Base-by-base conservation (phyloP, 2,888 invertebrate species). In the Erebia epiphron region DNA sequence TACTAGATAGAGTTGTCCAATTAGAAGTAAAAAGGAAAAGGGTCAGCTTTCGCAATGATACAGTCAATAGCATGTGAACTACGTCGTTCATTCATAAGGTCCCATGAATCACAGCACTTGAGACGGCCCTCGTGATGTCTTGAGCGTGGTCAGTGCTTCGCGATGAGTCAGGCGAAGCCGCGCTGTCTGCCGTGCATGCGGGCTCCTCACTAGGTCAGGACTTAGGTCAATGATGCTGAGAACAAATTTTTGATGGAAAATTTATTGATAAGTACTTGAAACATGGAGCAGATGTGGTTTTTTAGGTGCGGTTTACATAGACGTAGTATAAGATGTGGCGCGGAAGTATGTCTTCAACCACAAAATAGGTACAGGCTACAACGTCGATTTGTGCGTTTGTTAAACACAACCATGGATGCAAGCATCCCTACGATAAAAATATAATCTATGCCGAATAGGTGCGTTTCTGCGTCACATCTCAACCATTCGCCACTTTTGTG, bases 191-290 rank as follows among this genome's bases (percentile, higher is more conserved):
- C 74, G 69, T 74, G 73, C 77, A 83, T 83, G 82, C 82, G 82
- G 82, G 82, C 75, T 71, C 79, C 82, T 80, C 79, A 86, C 82
- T 90, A 79, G 90, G 90, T 90, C 89, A 90, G 82, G 83, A 73
- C 76, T 90, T 89, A 90, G 82, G 83, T 73, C 76, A 71, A 75
- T 73, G 74, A 72, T 75, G 76, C 71, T 73, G 64, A 73, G 72
- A 67, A 58, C 71, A 73, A 73, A 74, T 68, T 52, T 41, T 62
- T 18, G 21, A 70, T 10, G 68, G 66, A 60, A 62, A 63, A 60
- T n/a, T 2, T n/a, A 3, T 43, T 41, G 16, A 3, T 9, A 4
- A 9, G 5, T 14, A 1, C 1, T 9, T 11, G 46, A 46, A 46
- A 11, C 13, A 9, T 46, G 46, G 9, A 8, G 43, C 2, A 10